Conservation (phyloP, 2,888 invertebrate genomes). For the Emmelina monodactyla region DNA sequence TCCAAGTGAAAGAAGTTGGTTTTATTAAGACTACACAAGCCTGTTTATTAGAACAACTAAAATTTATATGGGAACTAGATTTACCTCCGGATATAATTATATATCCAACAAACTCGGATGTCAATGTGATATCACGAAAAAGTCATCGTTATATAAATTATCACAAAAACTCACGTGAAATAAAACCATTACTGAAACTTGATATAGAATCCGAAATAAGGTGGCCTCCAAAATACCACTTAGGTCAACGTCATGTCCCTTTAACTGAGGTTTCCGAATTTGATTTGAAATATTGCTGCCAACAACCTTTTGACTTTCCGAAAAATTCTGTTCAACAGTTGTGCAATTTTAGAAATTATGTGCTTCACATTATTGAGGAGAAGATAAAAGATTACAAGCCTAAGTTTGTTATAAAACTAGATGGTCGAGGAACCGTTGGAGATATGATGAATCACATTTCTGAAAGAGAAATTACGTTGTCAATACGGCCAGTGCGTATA, state of each 20-base stretch:
- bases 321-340: slow-evolving; percentile 49
- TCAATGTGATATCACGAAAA: slow-evolving; percentile 54
- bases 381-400: slow-evolving; percentile 60
- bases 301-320: slow-evolving; percentile 48
- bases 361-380: slow-evolving; percentile 52
- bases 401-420: slow-evolving; percentile 63
- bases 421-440: slow-evolving; percentile 54
- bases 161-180: not conserved
- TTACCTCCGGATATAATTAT: slow-evolving; percentile 60
- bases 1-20: slow-evolving; percentile 23
- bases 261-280: too few species aligned
- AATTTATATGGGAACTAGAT: slow-evolving; percentile 32
- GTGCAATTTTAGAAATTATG: slow-evolving; percentile 50
- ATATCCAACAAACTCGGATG: slow-evolving; percentile 60
- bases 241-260: too few species aligned
- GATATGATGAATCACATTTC: slow-evolving; percentile 58
- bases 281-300: slow-evolving; percentile 53
- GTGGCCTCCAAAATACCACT: slow-evolving; percentile 42
- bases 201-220: slow-evolving; percentile 22
- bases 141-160: slow-evolving; percentile 36
- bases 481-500: slow-evolving; percentile 35
- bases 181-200: slow-evolving; percentile 23
- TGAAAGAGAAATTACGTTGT: slow-evolving; percentile 36
- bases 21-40: slow-evolving; percentile 29
- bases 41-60: slow-evolving; percentile 31